These are phyloP conservation scores for Zygogramma bicolorata DNA, from an alignment of 2,888 invertebrate genomes.

Conservation along the genomic window DNA sequence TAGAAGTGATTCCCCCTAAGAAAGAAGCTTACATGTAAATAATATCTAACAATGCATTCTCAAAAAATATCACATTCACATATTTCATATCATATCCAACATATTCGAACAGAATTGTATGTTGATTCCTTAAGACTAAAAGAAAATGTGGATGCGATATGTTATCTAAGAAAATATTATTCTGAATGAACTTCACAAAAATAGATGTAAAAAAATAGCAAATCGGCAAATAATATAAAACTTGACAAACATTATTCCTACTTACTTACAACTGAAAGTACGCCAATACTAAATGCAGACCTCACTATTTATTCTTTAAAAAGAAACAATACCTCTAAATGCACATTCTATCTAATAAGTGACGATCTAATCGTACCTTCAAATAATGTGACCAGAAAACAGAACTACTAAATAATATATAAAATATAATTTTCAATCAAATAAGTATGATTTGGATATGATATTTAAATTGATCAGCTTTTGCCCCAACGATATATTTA, in stretches of 20 bases:
- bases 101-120: no score
- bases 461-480: no score
- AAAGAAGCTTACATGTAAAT: constrained; percentile 53
- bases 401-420: no score
- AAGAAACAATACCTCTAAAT: constrained; percentile 41
- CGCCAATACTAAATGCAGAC: constrained; percentile 59
- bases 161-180: constrained; percentile 14
- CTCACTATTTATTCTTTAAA: constrained; percentile 50
- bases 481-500: no score
- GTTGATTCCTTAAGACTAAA: no score
- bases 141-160: background rate
- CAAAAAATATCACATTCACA: constrained; percentile 16
- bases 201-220: constrained; percentile 53
- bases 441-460: background rate
- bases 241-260: constrained; percentile 54
- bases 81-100: background rate
- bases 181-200: constrained; percentile 21
- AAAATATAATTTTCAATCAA: background rate
- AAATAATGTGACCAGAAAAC: constrained; percentile 42
- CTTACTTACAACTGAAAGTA: constrained; percentile 60
- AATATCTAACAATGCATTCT: constrained; percentile 8
- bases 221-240: constrained; percentile 59
- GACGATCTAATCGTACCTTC: constrained; percentile 38
- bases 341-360: constrained; percentile 54
- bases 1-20: constrained; percentile 40